Percentiles rank a stretch among this genome's conserved stretches.
Evolutionary conservation across 92 coral and sea anemone genomes (phyloP).

Genomic region (Chrysogorgia sp.): DNA sequence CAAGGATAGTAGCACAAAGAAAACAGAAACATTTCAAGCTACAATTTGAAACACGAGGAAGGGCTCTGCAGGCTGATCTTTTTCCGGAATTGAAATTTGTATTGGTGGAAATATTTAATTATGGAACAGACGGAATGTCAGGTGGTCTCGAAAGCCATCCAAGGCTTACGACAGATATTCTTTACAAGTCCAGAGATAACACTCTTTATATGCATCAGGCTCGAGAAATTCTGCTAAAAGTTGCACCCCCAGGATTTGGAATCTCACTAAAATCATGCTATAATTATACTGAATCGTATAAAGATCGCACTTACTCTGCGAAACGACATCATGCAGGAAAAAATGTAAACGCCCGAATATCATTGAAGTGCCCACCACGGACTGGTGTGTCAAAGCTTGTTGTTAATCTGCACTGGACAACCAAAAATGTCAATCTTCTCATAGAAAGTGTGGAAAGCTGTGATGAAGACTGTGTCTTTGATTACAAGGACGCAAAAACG

Average conservation of each 20-base stretch:
- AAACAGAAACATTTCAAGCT: slow-evolving; percentile 44
- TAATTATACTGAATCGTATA: too few species aligned
- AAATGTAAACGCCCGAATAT: slow-evolving; percentile 52
- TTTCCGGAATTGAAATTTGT: slow-evolving; percentile 45
- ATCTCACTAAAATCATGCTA: slow-evolving; percentile 53
- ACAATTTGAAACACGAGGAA: slow-evolving; percentile 35
- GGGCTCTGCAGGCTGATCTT: slow-evolving; percentile 17
- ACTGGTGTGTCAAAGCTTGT: slow-evolving; percentile 41
- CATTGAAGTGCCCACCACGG: slow-evolving; percentile 53
- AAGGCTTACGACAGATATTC: slow-evolving; percentile 44
- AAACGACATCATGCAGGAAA: too few species aligned
- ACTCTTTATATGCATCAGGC: slow-evolving; percentile 54
- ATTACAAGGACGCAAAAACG: slow-evolving; percentile 59
- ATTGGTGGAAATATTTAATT: slow-evolving; percentile 43
- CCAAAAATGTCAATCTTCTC: slow-evolving; percentile 53
- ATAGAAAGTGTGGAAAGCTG: slow-evolving; percentile 24
- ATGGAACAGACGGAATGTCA: slow-evolving; percentile 20
- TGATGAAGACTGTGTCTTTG: slow-evolving; percentile 31
- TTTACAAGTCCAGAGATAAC: slow-evolving; percentile 34
- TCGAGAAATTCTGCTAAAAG: slow-evolving; percentile 36
- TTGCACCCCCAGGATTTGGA: slow-evolving; percentile 45
- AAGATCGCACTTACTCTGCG: not conserved
- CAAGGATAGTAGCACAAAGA: slow-evolving; percentile 40
- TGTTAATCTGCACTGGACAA: slow-evolving; percentile 59
- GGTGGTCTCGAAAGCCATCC: slow-evolving; percentile 63